Evolutionary conservation across 2,113 vertebrate genomes (phyloP).

Genomic region (Myanophis thanlyinensis): DNA sequence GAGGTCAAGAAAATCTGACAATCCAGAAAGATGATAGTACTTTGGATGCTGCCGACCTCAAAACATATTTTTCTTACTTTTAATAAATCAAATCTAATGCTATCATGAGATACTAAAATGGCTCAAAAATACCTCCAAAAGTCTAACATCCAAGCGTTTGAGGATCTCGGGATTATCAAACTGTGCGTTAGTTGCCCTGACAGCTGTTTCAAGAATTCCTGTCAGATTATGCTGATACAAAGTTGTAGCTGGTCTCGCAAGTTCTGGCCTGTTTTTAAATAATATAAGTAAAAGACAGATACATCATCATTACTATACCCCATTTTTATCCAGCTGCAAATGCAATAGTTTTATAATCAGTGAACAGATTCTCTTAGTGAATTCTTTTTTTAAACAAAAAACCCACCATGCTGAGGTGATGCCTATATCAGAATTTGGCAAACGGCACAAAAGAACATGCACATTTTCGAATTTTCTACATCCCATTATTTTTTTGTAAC

Average conservation of each 20-base stretch:
- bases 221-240: constrained; percentile 98
- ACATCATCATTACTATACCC: background rate
- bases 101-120: constrained; percentile 18
- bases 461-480: background rate
- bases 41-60: background rate
- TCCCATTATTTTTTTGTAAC: background rate
- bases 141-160: constrained; percentile 89
- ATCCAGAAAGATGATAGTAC: background rate
- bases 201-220: constrained; percentile 93
- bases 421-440: background rate
- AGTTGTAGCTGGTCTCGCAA: constrained; percentile 91
- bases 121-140: constrained; percentile 83
- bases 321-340: background rate
- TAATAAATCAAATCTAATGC: background rate
- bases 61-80: background rate
- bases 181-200: constrained; percentile 96
- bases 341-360: background rate
- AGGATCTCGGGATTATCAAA: constrained; percentile 96
- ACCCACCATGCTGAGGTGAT: background rate
- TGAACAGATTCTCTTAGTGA: background rate
- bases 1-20: background rate
- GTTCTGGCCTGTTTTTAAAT: constrained; percentile 80
- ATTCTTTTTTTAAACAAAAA: background rate
- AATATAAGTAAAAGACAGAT: constrained; percentile 20
- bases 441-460: background rate